phyloP scores from a whole-genome alignment of 64 coral and sea anemone species.

The Montipora cactus region DNA sequence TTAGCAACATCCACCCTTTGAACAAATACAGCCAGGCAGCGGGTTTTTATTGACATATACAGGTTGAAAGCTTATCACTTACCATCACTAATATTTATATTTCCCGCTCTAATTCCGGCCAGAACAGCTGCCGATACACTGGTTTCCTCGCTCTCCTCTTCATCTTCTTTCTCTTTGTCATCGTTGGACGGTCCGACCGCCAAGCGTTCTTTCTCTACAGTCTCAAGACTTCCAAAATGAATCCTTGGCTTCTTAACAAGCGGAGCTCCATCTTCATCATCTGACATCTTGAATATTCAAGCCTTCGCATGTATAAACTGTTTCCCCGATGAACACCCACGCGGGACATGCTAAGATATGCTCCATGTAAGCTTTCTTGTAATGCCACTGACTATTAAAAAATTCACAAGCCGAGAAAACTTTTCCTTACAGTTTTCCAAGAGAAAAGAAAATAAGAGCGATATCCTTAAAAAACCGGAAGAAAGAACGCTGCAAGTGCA shows the following conservation, averaged over 20 bases:
- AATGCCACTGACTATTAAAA: neutral
- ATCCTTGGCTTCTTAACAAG: conserved; percentile 88
- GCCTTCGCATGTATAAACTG: accelerated
- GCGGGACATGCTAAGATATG: neutral
- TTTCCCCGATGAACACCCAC: neutral
- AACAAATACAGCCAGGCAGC: no score
- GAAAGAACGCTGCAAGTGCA: no score
- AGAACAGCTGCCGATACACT: conserved; percentile 67
- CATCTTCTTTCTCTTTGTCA: conserved; percentile 20
- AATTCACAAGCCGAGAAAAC: no score
- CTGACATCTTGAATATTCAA: conserved; percentile 68
- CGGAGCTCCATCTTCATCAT: conserved; percentile 88
- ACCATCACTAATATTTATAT: conserved; percentile 99
- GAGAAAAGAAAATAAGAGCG: no score
- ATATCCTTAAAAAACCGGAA: no score
- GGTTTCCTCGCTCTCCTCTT: conserved; percentile 50
- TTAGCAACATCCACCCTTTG: no score
- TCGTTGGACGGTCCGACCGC: conserved; percentile 58
- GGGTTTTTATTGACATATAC: no score
- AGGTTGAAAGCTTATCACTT: neutral
- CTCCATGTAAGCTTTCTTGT: neutral
- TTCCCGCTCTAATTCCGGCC: conserved; percentile 91
- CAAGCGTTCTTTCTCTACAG: conserved; percentile 86
- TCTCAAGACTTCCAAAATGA: conserved; percentile 96
- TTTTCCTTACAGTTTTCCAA: no score